phyloP scores from a whole-genome alignment of 2,888 invertebrate genomes.

The Petrolisthes manimaculis region DNA sequence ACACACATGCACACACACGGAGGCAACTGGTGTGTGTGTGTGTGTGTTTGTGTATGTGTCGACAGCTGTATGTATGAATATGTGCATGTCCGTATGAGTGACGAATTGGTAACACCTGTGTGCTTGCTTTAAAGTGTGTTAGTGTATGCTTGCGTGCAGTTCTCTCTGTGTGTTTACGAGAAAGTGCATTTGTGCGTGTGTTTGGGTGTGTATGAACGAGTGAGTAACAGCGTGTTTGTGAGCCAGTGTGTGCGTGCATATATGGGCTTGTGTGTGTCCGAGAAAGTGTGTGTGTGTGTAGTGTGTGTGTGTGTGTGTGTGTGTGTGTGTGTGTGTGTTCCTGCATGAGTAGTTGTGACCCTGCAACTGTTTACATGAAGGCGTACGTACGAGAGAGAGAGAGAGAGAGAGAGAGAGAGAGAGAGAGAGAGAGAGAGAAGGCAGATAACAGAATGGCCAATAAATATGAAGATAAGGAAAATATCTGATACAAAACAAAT shows the following conservation, averaged over 20 bases:
- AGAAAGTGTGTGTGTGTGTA: not conserved
- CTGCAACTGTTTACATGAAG: too few relatives aligned
- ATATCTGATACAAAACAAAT: too few relatives aligned
- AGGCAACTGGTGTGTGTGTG: too few relatives aligned
- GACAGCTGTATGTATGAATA: too few relatives aligned
- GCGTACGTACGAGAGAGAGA: not conserved
- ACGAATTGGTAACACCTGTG: too few relatives aligned
- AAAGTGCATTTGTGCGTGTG: not conserved
- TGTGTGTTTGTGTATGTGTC: too few relatives aligned
- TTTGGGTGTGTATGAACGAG: not conserved
- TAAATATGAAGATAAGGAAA: not conserved
- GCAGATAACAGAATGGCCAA: not conserved
- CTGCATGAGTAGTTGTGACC: not conserved
- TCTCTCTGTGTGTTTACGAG: not conserved
- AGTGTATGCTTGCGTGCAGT: not conserved
- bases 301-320: constrained; percentile 1
- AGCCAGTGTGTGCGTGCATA: not conserved
- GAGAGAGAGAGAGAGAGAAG: constrained; percentile 1
- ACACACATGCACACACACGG: too few relatives aligned
- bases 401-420: constrained; percentile 1
- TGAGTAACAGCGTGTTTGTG: not conserved
- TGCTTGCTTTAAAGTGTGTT: not conserved
- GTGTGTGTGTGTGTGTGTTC: not conserved
- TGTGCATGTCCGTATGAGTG: too few relatives aligned
- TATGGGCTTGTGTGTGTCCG: not conserved